Base-by-base conservation (phyloP, 2,113 vertebrate species). In the Ageneiosus marmoratus region DNA sequence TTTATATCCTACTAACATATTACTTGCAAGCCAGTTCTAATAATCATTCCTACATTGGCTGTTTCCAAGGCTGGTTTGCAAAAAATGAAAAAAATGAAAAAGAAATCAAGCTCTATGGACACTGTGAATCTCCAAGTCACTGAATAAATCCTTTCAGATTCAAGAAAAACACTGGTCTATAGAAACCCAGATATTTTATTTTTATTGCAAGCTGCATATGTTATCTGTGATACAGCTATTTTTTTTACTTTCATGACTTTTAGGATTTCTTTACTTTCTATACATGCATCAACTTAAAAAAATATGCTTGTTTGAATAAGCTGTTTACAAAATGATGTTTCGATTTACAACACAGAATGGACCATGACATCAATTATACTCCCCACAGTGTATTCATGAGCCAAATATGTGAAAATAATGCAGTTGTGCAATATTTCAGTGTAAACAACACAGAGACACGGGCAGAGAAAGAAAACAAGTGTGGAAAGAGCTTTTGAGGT, bases 401-500 rank as follows among this genome's bases (percentile, higher is more conserved):
- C 67, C 67, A 81, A 73, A 34, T 50, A 76, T 76, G 70, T 50
- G 50, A 76, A 56, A 56, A 76, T 76, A 41, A 79, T 60, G n/a
- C 53, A 41, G 48, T 77, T 77, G 48, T 34, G 82, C 34, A 83
- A 83, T 60, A 67, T 6, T 22, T 77, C 13, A 46, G 48, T 55
- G 58, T 77, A 69, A 67, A 83, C 74, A 56, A 37, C 13, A 24
- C 48, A 32, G 22, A 48, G 48, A 77, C 46, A 62, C 4, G 27
- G 12, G n/a, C 16, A 65, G 58, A 51, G 15, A 18, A 22, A 12
- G 41, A 77, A 29, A 78, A 5, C 53, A n/a, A 46, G 24, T 56
- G 46, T 46, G 56, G 18, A 56, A 77, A 37, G 51, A 20, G 37
- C 2, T n/a, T 24, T 7, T 3, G 20, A 15, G 22, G 55, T 6